Base-by-base conservation (phyloP, 2,888 invertebrate species). In the Cyclophora punctaria region DNA sequence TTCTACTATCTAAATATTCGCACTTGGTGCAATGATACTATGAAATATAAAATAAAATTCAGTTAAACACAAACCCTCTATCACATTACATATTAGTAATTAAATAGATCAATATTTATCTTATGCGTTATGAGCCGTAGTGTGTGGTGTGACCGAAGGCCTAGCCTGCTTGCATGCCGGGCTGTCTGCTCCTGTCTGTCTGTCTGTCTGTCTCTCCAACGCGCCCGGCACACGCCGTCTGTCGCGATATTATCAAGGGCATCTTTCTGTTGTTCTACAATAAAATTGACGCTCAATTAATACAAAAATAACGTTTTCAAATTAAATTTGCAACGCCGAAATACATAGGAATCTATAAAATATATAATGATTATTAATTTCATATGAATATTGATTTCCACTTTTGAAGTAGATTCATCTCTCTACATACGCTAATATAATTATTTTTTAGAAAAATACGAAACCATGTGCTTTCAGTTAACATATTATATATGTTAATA, bases 401-500 rank as follows among this genome's bases (percentile, higher is more conserved):
- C 78, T 77, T 78, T 78, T 69, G 68, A 79, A 82, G 79, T 82
- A 81, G 82, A 78, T 71, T 71, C 68, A 76, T 78, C 76, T 60
- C 73, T 73, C 75, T 80, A 78, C 76, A 75, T 80, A 83, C 68
- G 64, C 78, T 80, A 83, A 74, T 74, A 82, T 79, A 80, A 75
- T 74, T 74, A 70, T 67, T 75, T 78, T 78, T 84, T 87, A 87
- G 85, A 87, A 87, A 87, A 87, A 87, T 87, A 87, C 82, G 84
- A 86, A 87, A 85, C 78, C 77, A 86, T 85, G 83, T 84, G 86
- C 85, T 85, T 86, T 85, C 75, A 80, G 80, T 84, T 83, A 86
- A 87, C 87, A 87, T 86, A 87, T 87, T 78, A 79, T 78, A 86
- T 86, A 87, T 86, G 86, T 86, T 86, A 86, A 83, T 86, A 84